phyloP scores from a whole-genome alignment of 2,888 invertebrate species.

The Caenorhabditis japonica region DNA sequence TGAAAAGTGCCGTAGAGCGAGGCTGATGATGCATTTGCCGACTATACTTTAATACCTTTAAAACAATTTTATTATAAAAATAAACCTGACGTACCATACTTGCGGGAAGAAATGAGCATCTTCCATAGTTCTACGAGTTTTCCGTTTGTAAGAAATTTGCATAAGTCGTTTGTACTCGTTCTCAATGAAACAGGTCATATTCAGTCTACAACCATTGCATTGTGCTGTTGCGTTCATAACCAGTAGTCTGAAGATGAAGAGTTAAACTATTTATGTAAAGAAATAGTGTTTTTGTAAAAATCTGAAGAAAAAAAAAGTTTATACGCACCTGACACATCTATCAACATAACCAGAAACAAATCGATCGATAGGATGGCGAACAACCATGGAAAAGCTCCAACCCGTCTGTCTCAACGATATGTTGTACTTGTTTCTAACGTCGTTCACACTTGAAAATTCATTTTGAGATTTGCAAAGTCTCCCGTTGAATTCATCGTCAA shows the following conservation, averaged over 20 bases:
- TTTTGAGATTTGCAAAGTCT: slow-evolving; percentile 64
- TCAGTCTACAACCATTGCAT: slow-evolving; percentile 66
- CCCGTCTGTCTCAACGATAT: slow-evolving; percentile 29
- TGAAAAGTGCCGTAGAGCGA: no score
- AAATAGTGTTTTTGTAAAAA: not conserved
- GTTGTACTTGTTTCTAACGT: slow-evolving; percentile 25
- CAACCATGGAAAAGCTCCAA: slow-evolving; percentile 59
- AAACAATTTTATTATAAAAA: not conserved
- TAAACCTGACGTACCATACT: slow-evolving; percentile 52
- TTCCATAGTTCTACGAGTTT: slow-evolving; percentile 55
- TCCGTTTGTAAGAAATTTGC: slow-evolving; percentile 36
- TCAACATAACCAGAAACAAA: slow-evolving; percentile 69
- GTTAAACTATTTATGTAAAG: not conserved
- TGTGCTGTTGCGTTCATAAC: slow-evolving; percentile 28
- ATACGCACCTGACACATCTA: slow-evolving; percentile 65
- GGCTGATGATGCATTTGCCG: no score
- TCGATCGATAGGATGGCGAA: slow-evolving; percentile 66
- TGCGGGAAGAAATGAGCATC: slow-evolving; percentile 69
- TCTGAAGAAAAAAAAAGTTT: not conserved
- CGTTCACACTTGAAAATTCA: slow-evolving; percentile 45
- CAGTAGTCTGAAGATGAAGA: slow-evolving; percentile 5
- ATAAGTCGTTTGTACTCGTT: slow-evolving; percentile 61
- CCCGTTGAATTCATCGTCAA: slow-evolving; percentile 39
- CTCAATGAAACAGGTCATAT: slow-evolving; percentile 69
- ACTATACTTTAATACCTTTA: no score